Evolutionary conservation across 2,113 vertebrate species (phyloP), one percentile per base, ranked within the genome.

Genomic region (Pardalotus punctatus): DNA sequence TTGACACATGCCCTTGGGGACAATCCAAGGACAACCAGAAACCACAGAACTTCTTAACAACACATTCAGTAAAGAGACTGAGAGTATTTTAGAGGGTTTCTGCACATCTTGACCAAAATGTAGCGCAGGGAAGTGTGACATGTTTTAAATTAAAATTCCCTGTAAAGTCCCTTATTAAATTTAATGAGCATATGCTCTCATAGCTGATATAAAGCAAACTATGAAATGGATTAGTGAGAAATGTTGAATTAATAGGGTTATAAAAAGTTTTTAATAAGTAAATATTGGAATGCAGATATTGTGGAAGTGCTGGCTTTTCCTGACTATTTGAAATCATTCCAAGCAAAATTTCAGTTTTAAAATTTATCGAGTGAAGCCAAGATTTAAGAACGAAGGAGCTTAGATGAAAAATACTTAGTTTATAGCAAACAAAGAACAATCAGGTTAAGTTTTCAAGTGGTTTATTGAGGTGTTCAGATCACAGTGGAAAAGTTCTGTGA

Each of bases 111-210:
- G 66, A 72, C 73, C 58, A 84, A 95, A 96, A 51, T 19, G 36
- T 50, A 77, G 58, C 50, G 65, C 82, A 82, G 64, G 71, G 58
- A 77, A 73, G 24, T 61, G 76, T 78, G 90, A 65, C 77, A 67
- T 43, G 21, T 69, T 91, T 90, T 77, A 95, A 95, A 92, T 93
- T 90, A 85, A 96, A 88, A 61, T 53, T 90, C 86, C 35, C 53
- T 78, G 58, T 86, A 87, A 97, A 93, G 65, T 87, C 89, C 62
- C 85, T 91, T 94, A 95, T 96, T 95, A 95, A 96, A 94, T 91
- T 94, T 94, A 92, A 88, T 95, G 88, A 96, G 72, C 70, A 6
- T 89, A 82, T 88, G 92, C 71, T 94, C 80, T 69, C 42, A 15
- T 35, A n/a, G 86, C 57, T 73, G 77, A 83, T 81, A 81, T 19